A percentile compares a stretch with the other conserved stretches of the same genome.
Conservation (phyloP, 2,888 invertebrate genomes). For the Agrochola litura region DNA sequence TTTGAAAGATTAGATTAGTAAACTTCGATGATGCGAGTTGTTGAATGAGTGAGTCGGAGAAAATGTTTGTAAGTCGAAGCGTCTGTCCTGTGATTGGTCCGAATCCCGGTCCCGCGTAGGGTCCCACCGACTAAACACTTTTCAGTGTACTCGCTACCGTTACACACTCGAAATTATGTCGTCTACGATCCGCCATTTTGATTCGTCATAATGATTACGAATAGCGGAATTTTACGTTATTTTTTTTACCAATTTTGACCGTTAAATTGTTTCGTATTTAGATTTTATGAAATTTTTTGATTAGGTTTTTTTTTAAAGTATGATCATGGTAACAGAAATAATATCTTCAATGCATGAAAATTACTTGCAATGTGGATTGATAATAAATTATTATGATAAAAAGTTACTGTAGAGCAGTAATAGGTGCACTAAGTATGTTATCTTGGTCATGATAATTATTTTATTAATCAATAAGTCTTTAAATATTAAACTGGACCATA, state of each 20-base stretch:
- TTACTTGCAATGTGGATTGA: neutral
- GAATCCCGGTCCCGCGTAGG: conserved; percentile 65
- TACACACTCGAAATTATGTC: conserved; percentile 65
- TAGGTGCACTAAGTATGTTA: conserved; percentile 21
- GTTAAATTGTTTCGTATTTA: neutral
- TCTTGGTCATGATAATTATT: conserved; percentile 15
- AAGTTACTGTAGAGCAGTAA: conserved; percentile 13
- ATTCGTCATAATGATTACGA: conserved; percentile 60
- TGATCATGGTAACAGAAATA: neutral
- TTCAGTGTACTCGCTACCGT: conserved; percentile 63
- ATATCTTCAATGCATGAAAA: conserved; percentile 16
- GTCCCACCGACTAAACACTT: conserved; percentile 66
- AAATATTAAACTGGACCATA: neutral
- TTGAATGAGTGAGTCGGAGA: conserved; percentile 32
- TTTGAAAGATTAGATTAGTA: conserved; percentile 20
- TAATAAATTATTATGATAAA: conserved; percentile 2
- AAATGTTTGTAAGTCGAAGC: conserved; percentile 45
- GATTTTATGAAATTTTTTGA: neutral
- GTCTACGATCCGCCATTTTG: conserved; percentile 76
- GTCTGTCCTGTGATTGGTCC: conserved; percentile 67
- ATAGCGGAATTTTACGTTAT: conserved; percentile 33
- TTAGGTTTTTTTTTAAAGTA: no score
- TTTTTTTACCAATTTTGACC: conserved; percentile 16
- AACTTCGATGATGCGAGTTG: conserved; percentile 17
- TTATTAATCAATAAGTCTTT: conserved; percentile 3